Conservation (phyloP, 2,797 vertebrate genomes). For the Gobionotothen gibberifrons region DNA sequence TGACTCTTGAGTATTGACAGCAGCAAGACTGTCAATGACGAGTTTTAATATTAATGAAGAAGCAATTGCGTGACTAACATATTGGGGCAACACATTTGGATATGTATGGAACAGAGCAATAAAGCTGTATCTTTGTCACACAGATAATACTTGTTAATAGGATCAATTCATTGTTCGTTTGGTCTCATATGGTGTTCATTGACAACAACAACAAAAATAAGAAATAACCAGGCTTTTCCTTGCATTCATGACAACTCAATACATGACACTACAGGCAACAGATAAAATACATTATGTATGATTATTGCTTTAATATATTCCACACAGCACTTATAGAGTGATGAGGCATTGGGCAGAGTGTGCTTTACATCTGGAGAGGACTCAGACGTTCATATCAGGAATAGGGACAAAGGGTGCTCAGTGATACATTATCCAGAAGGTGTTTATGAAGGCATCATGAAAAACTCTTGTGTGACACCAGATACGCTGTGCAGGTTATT, state of each 20-base stretch:
- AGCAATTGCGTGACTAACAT: background rate
- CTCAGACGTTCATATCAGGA: slow-evolving; percentile 27
- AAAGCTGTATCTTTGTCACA: background rate
- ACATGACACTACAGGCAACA: slow-evolving; percentile 3
- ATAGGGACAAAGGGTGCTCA: slow-evolving; percentile 22
- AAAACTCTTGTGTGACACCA: background rate
- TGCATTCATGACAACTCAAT: background rate
- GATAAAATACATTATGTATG: slow-evolving; percentile 3
- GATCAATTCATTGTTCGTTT: background rate
- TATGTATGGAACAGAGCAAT: background rate
- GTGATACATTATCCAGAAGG: slow-evolving; percentile 10
- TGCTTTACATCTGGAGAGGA: slow-evolving; percentile 21
- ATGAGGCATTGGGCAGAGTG: slow-evolving; percentile 17
- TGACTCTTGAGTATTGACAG: background rate
- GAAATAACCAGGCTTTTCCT: background rate
- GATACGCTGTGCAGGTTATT: slow-evolving; percentile 1
- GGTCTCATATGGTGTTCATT: background rate
- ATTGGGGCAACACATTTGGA: background rate
- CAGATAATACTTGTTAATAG: background rate
- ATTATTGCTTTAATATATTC: slow-evolving; percentile 23
- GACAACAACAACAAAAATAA: background rate
- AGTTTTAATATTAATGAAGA: background rate
- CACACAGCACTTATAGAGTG: slow-evolving; percentile 1
- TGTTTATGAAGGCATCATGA: slow-evolving; percentile 7
- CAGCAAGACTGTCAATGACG: background rate